Evolutionary conservation across 2,888 invertebrate species (phyloP).

Genomic region (Torymus texanus): DNA sequence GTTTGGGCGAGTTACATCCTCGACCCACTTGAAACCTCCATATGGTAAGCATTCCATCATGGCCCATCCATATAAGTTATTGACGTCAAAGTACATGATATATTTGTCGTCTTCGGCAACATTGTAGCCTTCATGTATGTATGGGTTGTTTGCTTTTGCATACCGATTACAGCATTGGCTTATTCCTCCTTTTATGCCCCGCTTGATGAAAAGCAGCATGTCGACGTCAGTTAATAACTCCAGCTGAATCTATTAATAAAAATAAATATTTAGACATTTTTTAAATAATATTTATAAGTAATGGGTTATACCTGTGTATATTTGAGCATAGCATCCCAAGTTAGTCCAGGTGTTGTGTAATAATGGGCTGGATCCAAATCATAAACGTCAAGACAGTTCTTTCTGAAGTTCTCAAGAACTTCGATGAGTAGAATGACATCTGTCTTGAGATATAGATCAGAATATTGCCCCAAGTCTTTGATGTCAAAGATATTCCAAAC

Average conservation of each 20-base stretch:
- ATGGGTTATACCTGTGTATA: not conserved
- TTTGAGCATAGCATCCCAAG: not conserved
- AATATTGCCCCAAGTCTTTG: not conserved
- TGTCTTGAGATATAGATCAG: too few relatives aligned
- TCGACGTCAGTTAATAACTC: not conserved
- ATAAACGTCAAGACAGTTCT: slow-evolving; percentile 3
- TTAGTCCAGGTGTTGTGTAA: not conserved
- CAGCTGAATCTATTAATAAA: not conserved
- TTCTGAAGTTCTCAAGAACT: slow-evolving; percentile 43
- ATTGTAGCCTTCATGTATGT: too few relatives aligned
- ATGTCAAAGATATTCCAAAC: slow-evolving; percentile 4
- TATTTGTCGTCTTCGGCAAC: too few relatives aligned
- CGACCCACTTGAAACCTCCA: too few relatives aligned
- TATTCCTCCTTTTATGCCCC: not conserved
- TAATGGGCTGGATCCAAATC: not conserved
- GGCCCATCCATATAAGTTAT: not conserved
- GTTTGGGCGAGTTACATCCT: too few relatives aligned
- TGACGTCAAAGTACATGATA: not conserved
- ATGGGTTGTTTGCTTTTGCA: slow-evolving; percentile 38
- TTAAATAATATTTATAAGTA: not conserved
- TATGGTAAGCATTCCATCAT: not conserved
- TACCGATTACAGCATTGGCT: slow-evolving; percentile 36
- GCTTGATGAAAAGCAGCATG: not conserved
- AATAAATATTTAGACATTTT: too few relatives aligned
- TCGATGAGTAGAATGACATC: too few relatives aligned